These are phyloP conservation scores for Drosophila ironensis DNA, from an alignment of 1,140 invertebrate species.

Conservation along the genomic window DNA sequence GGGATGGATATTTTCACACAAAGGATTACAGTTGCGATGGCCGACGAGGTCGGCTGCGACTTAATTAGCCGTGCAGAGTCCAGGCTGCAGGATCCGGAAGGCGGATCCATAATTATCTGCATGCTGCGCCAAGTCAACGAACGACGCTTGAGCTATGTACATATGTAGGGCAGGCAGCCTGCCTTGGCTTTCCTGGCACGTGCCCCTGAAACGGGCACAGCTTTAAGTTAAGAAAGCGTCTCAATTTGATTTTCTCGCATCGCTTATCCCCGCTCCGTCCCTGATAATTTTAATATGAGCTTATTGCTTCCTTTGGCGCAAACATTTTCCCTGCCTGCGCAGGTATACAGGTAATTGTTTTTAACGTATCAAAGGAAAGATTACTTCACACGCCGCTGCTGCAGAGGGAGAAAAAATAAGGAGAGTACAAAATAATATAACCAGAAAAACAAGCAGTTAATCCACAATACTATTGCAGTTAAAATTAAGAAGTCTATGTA, in stretches of 20 bases:
- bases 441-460: too few relatives aligned
- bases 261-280: constrained; percentile 12
- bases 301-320: constrained; percentile 24
- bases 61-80: constrained; percentile 13
- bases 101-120: constrained; percentile 36
- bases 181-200: constrained; percentile 10
- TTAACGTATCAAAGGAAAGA: constrained; percentile 14
- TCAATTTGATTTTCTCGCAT: constrained; percentile 51
- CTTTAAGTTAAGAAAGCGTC: constrained; percentile 32
- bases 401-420: background rate
- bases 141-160: constrained; percentile 16
- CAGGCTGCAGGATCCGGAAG: background rate
- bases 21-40: constrained; percentile 38
- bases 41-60: constrained; percentile 2
- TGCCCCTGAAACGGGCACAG: constrained; percentile 23
- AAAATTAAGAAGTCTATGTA: too few relatives aligned
- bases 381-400: constrained; percentile 1
- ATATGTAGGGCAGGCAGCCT: constrained; percentile 2
- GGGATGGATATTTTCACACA: too few relatives aligned
- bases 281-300: constrained; percentile 42
- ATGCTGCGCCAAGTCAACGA: constrained; percentile 42
- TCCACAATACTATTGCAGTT: too few relatives aligned
- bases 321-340: background rate
- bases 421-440: too few relatives aligned
- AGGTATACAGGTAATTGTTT: constrained; percentile 34